These are phyloP conservation scores for Platalea minor DNA, from an alignment of 2,797 vertebrate species.

Conservation along the genomic window DNA sequence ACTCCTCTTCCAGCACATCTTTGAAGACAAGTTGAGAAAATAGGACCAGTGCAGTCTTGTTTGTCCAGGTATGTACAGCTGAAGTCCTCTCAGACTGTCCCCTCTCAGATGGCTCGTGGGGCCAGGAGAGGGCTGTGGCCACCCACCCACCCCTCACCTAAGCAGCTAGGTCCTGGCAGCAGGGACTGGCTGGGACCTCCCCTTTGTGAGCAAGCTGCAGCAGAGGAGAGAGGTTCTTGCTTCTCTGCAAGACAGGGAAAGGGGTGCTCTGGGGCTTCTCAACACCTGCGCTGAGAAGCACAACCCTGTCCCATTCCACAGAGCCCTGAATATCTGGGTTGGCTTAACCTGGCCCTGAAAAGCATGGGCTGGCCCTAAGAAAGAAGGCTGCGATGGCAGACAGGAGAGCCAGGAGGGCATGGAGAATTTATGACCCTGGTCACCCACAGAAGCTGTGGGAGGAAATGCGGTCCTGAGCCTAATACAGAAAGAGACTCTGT, in stretches of 20 bases:
- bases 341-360: background rate
- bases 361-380: background rate
- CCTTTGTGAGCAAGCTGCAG: background rate
- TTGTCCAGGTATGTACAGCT: background rate
- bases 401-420: background rate
- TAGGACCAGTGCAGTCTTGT: background rate
- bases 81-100: background rate
- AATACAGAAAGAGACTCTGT: background rate
- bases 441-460: background rate
- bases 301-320: background rate
- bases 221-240: background rate
- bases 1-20: background rate
- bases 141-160: background rate
- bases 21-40: background rate
- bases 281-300: background rate
- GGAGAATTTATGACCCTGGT: background rate
- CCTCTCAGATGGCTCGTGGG: background rate
- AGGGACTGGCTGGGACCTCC: background rate
- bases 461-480: background rate
- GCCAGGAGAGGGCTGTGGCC: background rate
- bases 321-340: background rate
- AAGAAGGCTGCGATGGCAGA: background rate
- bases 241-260: background rate
- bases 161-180: background rate
- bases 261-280: background rate